phyloP scores from a whole-genome alignment of 2,113 vertebrate species.

The Felis chaus region DNA sequence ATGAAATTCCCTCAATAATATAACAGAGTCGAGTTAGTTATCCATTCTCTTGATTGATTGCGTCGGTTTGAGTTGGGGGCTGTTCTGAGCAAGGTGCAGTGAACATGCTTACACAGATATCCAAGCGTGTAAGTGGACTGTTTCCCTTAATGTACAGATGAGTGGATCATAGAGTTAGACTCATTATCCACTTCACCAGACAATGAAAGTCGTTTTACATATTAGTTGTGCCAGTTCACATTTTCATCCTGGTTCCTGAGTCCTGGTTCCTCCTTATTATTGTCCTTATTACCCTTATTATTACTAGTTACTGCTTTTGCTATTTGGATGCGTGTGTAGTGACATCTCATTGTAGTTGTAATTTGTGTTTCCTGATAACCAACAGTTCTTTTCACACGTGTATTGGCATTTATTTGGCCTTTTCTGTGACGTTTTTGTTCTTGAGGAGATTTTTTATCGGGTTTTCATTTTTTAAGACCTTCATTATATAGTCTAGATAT shows the following conservation, averaged over 20 bases:
- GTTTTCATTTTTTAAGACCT: background rate
- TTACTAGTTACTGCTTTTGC: background rate
- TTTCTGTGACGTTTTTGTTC: background rate
- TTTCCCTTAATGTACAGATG: background rate
- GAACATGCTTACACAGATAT: background rate
- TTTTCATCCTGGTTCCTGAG: background rate
- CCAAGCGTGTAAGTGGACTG: background rate
- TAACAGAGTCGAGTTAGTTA: background rate
- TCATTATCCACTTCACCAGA: background rate
- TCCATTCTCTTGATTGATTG: background rate
- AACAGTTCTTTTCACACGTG: background rate
- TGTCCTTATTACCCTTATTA: background rate
- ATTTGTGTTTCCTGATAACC: background rate
- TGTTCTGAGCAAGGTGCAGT: background rate
- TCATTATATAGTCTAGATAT: background rate
- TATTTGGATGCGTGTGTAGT: background rate
- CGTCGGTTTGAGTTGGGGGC: background rate
- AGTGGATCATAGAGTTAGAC: background rate
- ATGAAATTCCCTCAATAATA: background rate
- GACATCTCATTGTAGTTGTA: background rate
- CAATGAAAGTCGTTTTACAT: background rate
- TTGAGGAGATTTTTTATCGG: background rate
- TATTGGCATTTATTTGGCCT: conserved; percentile 7
- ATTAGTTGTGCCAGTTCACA: background rate
- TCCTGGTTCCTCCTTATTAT: background rate